Evolutionary conservation across 1,140 invertebrate genomes (phyloP).

Genomic region (Bradysia coprophila): DNA sequence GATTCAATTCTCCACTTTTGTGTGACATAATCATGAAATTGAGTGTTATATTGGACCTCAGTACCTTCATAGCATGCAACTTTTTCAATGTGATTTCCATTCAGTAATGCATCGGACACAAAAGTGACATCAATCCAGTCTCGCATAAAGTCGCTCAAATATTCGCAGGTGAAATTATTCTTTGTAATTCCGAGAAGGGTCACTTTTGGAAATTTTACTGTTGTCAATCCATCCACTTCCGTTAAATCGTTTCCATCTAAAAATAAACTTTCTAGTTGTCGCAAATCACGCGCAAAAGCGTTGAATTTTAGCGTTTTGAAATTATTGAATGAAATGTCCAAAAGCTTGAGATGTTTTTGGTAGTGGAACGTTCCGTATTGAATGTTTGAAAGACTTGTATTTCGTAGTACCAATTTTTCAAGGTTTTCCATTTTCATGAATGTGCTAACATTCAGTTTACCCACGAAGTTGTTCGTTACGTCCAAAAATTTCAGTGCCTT

Average conservation of each 20-base stretch:
- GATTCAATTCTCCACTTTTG: no score
- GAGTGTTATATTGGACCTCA: no score
- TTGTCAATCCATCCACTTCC: slow-evolving; percentile 13
- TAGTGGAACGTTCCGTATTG: slow-evolving; percentile 21
- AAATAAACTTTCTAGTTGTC: slow-evolving; percentile 13
- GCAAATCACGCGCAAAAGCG: slow-evolving; percentile 17
- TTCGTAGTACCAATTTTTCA: slow-evolving; percentile 10
- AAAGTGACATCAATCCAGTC: no score
- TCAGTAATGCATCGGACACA: no score
- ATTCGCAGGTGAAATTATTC: slow-evolving; percentile 20
- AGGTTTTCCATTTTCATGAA: slow-evolving; percentile 16
- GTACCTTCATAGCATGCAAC: no score
- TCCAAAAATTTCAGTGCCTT: slow-evolving; percentile 13
- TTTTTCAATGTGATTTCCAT: no score
- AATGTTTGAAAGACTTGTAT: slow-evolving; percentile 10
- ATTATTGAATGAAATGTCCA: slow-evolving; percentile 20
- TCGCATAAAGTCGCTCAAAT: slow-evolving; percentile 15
- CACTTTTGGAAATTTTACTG: slow-evolving; percentile 12
- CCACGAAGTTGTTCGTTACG: slow-evolving; percentile 17
- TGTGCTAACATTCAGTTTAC: slow-evolving; percentile 13
- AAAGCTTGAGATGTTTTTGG: slow-evolving; percentile 12
- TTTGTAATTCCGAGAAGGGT: slow-evolving; percentile 14
- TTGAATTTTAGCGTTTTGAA: slow-evolving; percentile 17
- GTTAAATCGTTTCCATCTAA: slow-evolving; percentile 16
- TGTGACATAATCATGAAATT: no score